Evolutionary conservation across 2,113 vertebrate genomes (phyloP).

Genomic region (Oxyura jamaicensis): DNA sequence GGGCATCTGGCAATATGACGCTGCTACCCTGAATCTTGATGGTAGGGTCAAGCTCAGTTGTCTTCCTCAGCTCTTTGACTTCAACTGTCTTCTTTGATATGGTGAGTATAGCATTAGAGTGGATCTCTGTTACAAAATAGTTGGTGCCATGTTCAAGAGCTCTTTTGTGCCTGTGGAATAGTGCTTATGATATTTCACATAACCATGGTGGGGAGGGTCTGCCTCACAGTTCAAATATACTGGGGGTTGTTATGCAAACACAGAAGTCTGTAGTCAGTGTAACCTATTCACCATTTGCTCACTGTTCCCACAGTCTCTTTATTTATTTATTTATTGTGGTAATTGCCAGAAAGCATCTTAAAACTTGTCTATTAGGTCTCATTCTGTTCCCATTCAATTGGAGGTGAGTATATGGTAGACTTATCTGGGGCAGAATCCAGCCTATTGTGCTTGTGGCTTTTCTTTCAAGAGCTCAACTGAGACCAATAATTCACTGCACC

Average conservation of each 20-base stretch:
- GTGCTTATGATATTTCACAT: not conserved
- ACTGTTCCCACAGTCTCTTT: not conserved
- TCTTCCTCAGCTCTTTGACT: not conserved
- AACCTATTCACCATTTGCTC: not conserved
- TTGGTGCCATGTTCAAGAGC: not conserved
- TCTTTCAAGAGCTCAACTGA: not conserved
- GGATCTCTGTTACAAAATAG: not conserved
- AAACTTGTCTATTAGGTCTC: not conserved
- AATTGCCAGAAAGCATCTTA: not conserved
- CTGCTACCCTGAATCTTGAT: not conserved
- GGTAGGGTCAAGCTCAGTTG: not conserved
- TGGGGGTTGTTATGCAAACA: not conserved
- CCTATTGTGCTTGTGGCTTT: constrained; percentile 9
- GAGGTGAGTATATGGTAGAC: not conserved
- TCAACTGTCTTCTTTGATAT: not conserved
- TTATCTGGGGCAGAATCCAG: constrained; percentile 4
- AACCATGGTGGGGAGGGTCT: not conserved
- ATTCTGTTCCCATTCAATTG: not conserved
- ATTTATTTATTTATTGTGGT: not conserved
- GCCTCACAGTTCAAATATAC: not conserved
- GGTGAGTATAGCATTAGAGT: not conserved
- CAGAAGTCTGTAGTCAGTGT: not conserved
- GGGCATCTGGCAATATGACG: not conserved
- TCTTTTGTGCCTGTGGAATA: not conserved
- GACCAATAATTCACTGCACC: not conserved